phyloP scores from a whole-genome alignment of 1,140 invertebrate species.

The Leptinotarsa texana region DNA sequence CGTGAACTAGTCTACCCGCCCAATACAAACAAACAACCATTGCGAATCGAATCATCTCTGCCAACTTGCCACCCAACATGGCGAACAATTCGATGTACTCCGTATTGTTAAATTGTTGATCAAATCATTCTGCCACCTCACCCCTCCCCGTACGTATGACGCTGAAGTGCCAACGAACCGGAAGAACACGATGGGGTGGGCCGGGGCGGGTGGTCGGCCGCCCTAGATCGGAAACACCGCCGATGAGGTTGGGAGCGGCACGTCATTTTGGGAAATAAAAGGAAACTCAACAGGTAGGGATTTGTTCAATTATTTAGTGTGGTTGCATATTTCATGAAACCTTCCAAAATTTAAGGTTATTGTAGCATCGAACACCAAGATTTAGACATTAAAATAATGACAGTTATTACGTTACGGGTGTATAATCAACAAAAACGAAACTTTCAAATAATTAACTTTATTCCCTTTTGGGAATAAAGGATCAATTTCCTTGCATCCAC shows the following conservation, averaged over 20 bases:
- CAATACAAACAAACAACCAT: neutral
- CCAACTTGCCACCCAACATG: constrained; percentile 7
- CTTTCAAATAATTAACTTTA: too few relatives aligned
- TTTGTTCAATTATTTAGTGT: neutral
- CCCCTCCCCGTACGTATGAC: neutral
- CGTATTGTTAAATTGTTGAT: neutral
- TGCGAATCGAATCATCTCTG: neutral
- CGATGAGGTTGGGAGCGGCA: neutral
- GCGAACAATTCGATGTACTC: neutral
- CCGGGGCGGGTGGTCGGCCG: neutral
- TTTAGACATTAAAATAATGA: too few relatives aligned
- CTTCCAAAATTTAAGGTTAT: neutral
- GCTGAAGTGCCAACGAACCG: neutral
- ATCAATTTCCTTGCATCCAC: too few relatives aligned
- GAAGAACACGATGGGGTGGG: neutral
- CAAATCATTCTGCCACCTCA: neutral
- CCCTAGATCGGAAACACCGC: neutral
- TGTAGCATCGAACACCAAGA: too few relatives aligned
- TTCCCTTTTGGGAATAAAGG: too few relatives aligned
- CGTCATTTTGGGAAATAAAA: constrained; percentile 2
- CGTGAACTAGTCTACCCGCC: too few relatives aligned
- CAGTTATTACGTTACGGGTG: too few relatives aligned
- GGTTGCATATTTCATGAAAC: neutral
- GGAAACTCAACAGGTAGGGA: constrained; percentile 7
- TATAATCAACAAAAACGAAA: too few relatives aligned